phyloP scores from a whole-genome alignment of 2,797 vertebrate genomes.

The Xenops minutus region DNA sequence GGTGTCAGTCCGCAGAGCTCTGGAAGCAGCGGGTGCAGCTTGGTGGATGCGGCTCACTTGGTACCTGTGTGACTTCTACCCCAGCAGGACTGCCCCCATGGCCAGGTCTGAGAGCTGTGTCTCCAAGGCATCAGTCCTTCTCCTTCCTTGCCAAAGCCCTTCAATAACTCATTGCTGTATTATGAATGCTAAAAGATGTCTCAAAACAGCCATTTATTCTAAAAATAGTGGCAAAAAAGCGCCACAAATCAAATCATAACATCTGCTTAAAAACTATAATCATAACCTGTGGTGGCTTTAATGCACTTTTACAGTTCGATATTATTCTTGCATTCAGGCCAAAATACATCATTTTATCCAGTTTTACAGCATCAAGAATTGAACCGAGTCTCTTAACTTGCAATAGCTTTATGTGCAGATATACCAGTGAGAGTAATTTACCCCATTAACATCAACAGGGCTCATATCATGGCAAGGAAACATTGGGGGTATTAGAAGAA shows the following conservation, averaged over 20 bases:
- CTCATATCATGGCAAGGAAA: background rate
- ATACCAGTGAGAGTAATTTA: background rate
- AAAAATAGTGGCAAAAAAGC: background rate
- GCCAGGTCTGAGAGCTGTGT: background rate
- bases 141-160: background rate
- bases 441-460: background rate
- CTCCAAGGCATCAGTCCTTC: background rate
- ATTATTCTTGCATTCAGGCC: background rate
- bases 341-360: background rate
- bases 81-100: background rate
- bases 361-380: background rate
- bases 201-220: background rate
- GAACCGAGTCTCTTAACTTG: background rate
- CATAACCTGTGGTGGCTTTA: background rate
- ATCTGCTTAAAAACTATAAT: slow-evolving; percentile 17
- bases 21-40: accelerated
- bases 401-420: background rate
- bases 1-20: slow-evolving; percentile 44
- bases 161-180: background rate
- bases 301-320: background rate
- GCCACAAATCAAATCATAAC: background rate
- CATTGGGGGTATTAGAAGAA: background rate
- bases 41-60: background rate
- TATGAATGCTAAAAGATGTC: background rate
- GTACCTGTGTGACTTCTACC: background rate